Conservation (phyloP, 1,140 invertebrate genomes). For the Cyclargus thomasi region DNA sequence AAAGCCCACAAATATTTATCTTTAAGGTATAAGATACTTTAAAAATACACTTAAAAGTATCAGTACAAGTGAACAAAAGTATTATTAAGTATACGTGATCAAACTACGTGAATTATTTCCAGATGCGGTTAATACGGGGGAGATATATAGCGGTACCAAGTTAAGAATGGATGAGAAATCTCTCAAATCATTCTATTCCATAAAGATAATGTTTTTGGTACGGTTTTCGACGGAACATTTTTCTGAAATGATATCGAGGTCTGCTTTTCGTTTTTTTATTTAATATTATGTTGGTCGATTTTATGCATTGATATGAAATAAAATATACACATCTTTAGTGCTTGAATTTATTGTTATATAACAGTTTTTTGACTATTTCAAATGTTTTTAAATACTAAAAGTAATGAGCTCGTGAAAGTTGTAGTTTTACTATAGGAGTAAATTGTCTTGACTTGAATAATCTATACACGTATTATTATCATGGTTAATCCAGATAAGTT, state of each 20-base stretch:
- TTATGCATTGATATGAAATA: no score
- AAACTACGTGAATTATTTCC: conserved; percentile 25
- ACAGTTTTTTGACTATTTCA: no score
- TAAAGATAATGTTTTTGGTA: conserved; percentile 28
- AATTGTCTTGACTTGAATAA: no score
- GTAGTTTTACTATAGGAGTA: no score
- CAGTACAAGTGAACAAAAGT: background rate
- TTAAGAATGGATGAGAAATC: conserved; percentile 31
- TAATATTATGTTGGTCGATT: no score
- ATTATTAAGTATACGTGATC: conserved; percentile 14
- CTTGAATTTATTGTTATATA: no score
- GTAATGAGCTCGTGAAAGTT: no score
- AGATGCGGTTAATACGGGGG: conserved; percentile 22
- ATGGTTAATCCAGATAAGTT: no score
- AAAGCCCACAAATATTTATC: no score
- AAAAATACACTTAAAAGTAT: background rate
- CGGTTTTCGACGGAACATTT: background rate
- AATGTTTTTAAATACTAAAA: no score
- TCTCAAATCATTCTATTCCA: conserved; percentile 30
- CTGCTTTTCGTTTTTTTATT: background rate
- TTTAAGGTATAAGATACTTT: background rate
- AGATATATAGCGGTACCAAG: conserved; percentile 26
- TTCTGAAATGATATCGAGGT: background rate
- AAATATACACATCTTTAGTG: no score
- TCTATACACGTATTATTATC: no score